phyloP scores from a whole-genome alignment of 35 echinoderm and acorn worm species.

The Anneissia japonica region DNA sequence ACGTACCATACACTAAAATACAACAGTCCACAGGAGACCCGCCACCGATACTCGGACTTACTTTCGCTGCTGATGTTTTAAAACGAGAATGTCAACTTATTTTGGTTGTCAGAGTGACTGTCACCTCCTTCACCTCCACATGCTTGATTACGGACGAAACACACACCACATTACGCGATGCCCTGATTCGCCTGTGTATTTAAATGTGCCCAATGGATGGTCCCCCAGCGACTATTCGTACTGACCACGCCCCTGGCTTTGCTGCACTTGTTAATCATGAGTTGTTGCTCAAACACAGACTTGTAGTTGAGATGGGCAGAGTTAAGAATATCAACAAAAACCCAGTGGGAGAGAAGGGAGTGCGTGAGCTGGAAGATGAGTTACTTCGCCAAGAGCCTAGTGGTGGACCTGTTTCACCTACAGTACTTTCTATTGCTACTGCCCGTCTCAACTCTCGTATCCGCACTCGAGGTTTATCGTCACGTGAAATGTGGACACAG shows the following conservation, averaged over 20 bases:
- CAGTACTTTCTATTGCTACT: background rate
- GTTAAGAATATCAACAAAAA: background rate
- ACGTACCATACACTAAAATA: background rate
- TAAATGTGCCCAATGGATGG: background rate
- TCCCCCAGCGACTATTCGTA: background rate
- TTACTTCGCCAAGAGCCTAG: background rate
- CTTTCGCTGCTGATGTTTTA: too few relatives aligned
- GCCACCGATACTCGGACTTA: background rate
- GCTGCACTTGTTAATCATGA: background rate
- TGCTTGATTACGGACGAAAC: too few relatives aligned
- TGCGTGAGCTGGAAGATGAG: background rate
- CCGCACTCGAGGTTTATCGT: background rate
- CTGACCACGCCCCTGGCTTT: background rate
- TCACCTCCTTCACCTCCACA: conserved; percentile 1
- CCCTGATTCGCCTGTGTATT: background rate
- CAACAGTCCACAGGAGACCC: conserved; percentile 11
- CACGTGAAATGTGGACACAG: background rate
- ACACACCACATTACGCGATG: too few relatives aligned
- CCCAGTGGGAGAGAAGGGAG: background rate
- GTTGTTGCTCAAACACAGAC: background rate
- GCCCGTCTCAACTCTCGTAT: background rate
- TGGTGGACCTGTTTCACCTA: background rate
- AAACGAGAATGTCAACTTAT: too few relatives aligned
- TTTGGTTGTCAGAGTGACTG: too few relatives aligned
- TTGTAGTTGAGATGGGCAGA: background rate